Base-by-base conservation (phyloP, 1,140 invertebrate genomes). In the Paraescarpia echinospica region DNA sequence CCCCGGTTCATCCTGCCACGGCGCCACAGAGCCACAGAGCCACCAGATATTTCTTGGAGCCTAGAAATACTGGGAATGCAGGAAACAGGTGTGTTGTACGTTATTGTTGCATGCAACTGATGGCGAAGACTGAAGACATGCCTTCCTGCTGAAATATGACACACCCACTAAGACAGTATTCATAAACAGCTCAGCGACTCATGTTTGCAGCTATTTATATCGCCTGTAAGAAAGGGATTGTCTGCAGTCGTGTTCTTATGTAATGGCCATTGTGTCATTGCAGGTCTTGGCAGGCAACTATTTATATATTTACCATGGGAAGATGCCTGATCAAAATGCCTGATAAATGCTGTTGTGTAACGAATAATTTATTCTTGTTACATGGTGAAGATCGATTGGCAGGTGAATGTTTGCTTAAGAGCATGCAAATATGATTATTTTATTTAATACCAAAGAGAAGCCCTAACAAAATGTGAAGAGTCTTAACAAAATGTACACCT, bases 1-100 rank as follows among this genome's bases (percentile, higher is more conserved):
- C 41, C 41, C 12, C 4, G 41, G 59, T 27, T 77, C 22, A 18
- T 77, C 22, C 59, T 18, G 48, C 8, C 48, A 9, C 48, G 8
- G 18, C 8, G 48, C 8, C 0, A 51, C 8, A 51, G 48, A 77
- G 59, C 22, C 59, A 77, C 59, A 27, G 59, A 77, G 59, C 14
- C 59, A 77, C 2, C 59, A 77, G 59, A 77, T 77, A 77, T 77
- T 77, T 77, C 59, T 18, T 77, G 59, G 59, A 31, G 59, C 59
- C 59, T 77, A 77, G 59, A 77, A 77, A 77, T 77, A 77, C 59
- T 77, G 59, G 59, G 59, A 77, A 77, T 77, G 59, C 59, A 77
- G 59, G 59, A 77, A 77, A 77, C 59, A 77, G 59, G 59, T 77
- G 59, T 31, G 27, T 77, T 77, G 59, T 77, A 77, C 59, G 59